Conservation (phyloP, 2,113 vertebrate genomes). For the Carettochelys insculpta region DNA sequence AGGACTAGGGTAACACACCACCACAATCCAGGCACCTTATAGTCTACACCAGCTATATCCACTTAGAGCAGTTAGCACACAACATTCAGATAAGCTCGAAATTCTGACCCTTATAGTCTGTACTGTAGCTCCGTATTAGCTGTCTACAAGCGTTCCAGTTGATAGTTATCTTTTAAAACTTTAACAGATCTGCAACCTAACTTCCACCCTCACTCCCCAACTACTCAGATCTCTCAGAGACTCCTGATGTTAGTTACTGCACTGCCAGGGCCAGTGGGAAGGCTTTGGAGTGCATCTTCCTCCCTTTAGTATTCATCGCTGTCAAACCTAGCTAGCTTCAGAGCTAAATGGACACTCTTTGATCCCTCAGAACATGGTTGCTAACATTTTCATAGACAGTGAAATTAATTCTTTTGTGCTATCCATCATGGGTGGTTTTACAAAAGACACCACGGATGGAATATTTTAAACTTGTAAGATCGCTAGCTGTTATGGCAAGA, state of each 20-base stretch:
- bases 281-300: not conserved
- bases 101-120: not conserved
- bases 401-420: not conserved
- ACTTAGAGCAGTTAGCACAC: not conserved
- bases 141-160: not conserved
- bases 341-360: not conserved
- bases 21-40: not conserved
- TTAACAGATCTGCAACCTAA: not conserved
- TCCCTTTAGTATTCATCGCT: not conserved
- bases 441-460: not conserved
- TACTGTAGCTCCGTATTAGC: not conserved
- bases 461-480: not conserved
- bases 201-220: not conserved
- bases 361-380: not conserved
- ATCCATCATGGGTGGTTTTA: not conserved
- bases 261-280: not conserved
- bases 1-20: not conserved
- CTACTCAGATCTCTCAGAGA: not conserved
- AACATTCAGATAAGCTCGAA: not conserved
- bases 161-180: not conserved
- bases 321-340: not conserved
- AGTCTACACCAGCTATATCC: not conserved
- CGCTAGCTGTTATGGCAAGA: not conserved
- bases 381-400: not conserved
- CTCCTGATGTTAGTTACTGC: not conserved